Base-by-base conservation (phyloP, 2,888 invertebrate genomes). In the Serripes groenlandicus region DNA sequence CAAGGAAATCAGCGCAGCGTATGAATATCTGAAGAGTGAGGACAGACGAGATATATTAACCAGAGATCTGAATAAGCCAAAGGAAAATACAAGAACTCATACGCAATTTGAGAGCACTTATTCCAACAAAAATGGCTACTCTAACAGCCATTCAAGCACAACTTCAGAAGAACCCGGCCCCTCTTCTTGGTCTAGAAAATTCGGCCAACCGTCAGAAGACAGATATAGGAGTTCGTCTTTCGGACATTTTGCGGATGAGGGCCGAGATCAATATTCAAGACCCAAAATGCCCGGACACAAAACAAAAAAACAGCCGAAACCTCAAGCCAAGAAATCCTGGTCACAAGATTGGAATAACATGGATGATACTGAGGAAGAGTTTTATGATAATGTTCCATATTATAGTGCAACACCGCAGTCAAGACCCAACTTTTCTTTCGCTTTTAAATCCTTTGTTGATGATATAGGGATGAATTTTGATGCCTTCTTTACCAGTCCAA, bases 1-100 rank as follows among this genome's bases (percentile, higher is more conserved):
- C 81, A 93, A 94, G 81, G 91, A 93, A 83, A 92, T 94, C 28
- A 85, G 89, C 15, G 91, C 91, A 7, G 92, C 94, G 21, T 93
- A 94, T 76, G 93, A 93, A 34, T 85, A 87, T 66, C 83, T 94
- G 5, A 92, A 93, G 75, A 89, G 76, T 74, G 77, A 87, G 68
- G 91, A 92, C 71, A 79, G 91, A 28, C 58, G 92, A 72, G 90
- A 90, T 60, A 88, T 92, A n/a, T 84, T 88, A 70, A 89, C 89
- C 64, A 77, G 91, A 74, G 91, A 92, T 60, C 66, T 92, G 2
- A 85, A 80, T 15, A 79, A 76, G 68, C 78, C 81, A 37, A 86
- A 81, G 62, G 49, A 42, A 28, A 66, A 70, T n/a, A 49, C 58
- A n/a, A 78, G 62, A 30, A 32, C 68, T 18, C 49, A 26, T 34